Evolutionary conservation across 2,113 vertebrate genomes (phyloP).

Genomic region (cat (Felis catus)): F.catus_Fca126_mat1.0 CM031416.1:122583001-122583500

Average conservation of each 20-base stretch:
- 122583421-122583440: background rate
- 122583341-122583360: background rate
- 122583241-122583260: background rate
- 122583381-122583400: background rate
- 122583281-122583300: background rate
- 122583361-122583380: background rate
- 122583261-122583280: background rate
- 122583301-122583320: background rate
- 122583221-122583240: background rate
- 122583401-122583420: background rate
- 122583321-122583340: background rate
- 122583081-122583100: constrained; percentile 1
- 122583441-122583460: background rate
- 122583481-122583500: background rate
- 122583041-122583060: background rate
- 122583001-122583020: background rate
- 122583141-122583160: background rate
- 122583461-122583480: background rate
- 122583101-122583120: background rate
- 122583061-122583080: background rate
- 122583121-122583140: background rate
- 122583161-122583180: background rate
- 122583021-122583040: background rate
- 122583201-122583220: background rate
- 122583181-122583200: background rate